Evolutionary conservation across 2,797 vertebrate species (phyloP).

Genomic region (Squalus acanthias): DNA sequence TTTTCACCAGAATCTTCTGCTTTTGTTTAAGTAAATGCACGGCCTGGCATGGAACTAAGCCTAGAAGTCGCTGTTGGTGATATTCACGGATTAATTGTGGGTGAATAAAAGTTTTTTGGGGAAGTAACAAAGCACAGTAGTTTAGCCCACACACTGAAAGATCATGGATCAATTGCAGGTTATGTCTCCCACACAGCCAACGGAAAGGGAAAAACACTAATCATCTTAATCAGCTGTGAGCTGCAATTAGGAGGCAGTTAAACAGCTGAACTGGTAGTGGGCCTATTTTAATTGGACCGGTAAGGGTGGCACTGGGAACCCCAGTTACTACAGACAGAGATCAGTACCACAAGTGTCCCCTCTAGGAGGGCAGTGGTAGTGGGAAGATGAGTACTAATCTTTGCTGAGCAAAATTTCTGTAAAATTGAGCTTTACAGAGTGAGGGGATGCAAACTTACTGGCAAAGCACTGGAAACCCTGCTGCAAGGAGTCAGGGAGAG

Average conservation of each 20-base stretch:
- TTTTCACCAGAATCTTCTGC: background rate
- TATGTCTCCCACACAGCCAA: background rate
- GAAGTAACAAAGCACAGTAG: background rate
- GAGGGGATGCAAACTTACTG: background rate
- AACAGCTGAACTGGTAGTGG: background rate
- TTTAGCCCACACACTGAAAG: background rate
- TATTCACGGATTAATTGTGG: background rate
- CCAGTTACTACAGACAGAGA: background rate
- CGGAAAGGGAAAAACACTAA: background rate
- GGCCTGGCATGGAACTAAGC: background rate
- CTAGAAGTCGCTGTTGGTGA: background rate
- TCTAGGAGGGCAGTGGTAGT: background rate
- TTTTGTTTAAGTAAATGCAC: background rate
- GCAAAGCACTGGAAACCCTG: background rate
- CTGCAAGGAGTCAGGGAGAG: background rate
- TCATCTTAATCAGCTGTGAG: background rate
- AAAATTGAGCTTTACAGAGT: background rate
- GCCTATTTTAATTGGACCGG: background rate
- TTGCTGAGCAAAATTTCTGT: background rate
- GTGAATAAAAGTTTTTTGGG: background rate
- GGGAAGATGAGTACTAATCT: background rate
- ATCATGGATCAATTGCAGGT: background rate
- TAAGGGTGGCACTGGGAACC: background rate
- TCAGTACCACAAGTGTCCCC: background rate
- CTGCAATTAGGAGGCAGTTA: background rate